Base-by-base conservation (phyloP, 2,888 invertebrate genomes). In the Plebejus argus region DNA sequence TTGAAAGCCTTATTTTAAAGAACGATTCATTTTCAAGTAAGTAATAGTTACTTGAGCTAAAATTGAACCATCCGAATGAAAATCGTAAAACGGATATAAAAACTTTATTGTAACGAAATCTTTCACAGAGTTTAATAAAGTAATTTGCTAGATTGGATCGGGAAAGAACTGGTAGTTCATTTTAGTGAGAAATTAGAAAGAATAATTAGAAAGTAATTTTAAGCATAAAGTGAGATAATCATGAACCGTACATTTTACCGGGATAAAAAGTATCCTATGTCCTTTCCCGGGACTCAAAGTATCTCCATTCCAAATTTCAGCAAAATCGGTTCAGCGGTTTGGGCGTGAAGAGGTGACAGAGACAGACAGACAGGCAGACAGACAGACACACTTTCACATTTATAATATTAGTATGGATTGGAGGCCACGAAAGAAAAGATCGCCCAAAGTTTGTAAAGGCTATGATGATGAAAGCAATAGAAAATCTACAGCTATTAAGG, bases 21-120 rank as follows among this genome's bases (percentile, higher is more conserved):
- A 58, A 58, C 20, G 20, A 58, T 58, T 58, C 58, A 58, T 58
- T 58, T 58, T 58, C 58, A 58, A 58, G 56, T n/a, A 58, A 58
- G 56, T n/a, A n/a, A 56, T 39, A 10, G 10, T 56, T 56, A 58
- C 58, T 8, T 58, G n/a, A 58, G n/a, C 20, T 58, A 5, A 58
- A 58, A 56, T 56, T 45, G 45, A 45, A 10, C n/a, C 20, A 58
- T 58, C 58, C 7, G 58, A 58, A 20, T 20, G 58, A 58, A 20
- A 20, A 58, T 61, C 61, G 61, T 61, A 28, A 61, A 61, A 23
- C 20, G 61, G 61, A 61, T 23, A 23, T 61, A 61, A 61, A 61
- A 61, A 61, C 23, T 61, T 61, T 3, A 61, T 23, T 12, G 61
- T 61, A 61, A 61, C 61, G 23, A 23, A 61, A 61, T 61, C 61